Evolutionary conservation across 2,797 vertebrate species (phyloP).

Genomic region (Periophthalmus magnuspinnatus): DNA sequence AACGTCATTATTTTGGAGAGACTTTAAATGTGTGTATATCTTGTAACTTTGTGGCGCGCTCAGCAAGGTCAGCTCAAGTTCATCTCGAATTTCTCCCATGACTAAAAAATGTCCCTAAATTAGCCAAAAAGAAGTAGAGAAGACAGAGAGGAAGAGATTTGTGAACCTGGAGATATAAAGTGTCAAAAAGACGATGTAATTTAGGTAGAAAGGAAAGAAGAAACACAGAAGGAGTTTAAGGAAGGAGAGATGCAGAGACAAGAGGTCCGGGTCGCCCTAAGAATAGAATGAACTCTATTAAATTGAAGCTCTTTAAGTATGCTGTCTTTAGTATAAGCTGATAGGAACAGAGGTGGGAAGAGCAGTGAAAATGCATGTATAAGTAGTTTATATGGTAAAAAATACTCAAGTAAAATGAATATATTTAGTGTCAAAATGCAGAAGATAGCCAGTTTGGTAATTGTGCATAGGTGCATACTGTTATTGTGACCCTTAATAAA

Average conservation of each 20-base stretch:
- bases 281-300: slow-evolving; percentile 67
- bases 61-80: slow-evolving; percentile 55
- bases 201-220: slow-evolving; percentile 4
- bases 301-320: slow-evolving; percentile 55
- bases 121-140: slow-evolving; percentile 7
- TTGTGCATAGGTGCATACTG: no score
- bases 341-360: background rate
- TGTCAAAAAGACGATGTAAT: slow-evolving; percentile 7
- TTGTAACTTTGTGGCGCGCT: slow-evolving; percentile 31
- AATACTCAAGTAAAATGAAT: background rate
- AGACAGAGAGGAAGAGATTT: slow-evolving; percentile 16
- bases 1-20: slow-evolving; percentile 26
- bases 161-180: background rate
- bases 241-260: slow-evolving; percentile 13
- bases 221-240: background rate
- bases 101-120: slow-evolving; percentile 40
- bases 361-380: background rate
- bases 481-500: no score
- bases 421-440: background rate
- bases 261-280: slow-evolving; percentile 48
- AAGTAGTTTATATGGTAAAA: background rate
- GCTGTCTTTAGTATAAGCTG: slow-evolving; percentile 57
- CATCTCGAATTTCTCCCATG: slow-evolving; percentile 28
- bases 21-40: slow-evolving; percentile 27
- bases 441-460: background rate